Percentiles rank a stretch among this genome's conserved stretches.
These are phyloP conservation scores for Corythornis leucogaster DNA, from an alignment of 2,797 vertebrate genomes.

Conservation along the genomic window DNA sequence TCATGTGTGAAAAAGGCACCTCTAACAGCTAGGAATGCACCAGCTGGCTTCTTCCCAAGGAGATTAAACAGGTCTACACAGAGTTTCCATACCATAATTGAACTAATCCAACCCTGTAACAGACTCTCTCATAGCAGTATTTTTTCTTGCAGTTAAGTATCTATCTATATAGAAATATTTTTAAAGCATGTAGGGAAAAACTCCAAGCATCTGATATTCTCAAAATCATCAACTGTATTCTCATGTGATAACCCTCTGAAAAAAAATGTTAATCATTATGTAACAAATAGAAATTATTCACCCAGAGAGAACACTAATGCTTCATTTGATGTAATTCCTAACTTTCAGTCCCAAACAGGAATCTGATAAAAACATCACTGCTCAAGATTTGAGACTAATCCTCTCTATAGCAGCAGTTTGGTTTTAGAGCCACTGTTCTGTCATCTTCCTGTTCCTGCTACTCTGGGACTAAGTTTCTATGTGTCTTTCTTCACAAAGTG, in stretches of 20 bases:
- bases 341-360: neutral
- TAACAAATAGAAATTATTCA: neutral
- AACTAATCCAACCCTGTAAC: neutral
- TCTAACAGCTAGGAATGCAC: neutral
- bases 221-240: neutral
- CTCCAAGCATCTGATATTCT: neutral
- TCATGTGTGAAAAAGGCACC: neutral
- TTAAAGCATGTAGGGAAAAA: neutral
- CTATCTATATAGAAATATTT: neutral
- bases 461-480: neutral
- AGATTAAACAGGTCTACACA: neutral
- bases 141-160: neutral
- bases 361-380: neutral
- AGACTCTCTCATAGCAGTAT: neutral
- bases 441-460: neutral
- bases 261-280: neutral
- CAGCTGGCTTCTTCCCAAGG: neutral
- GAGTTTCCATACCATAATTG: neutral
- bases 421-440: neutral
- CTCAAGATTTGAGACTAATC: neutral
- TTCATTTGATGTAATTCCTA: neutral
- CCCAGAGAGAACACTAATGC: neutral
- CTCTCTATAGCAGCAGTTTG: neutral
- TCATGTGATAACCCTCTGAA: rapidly evolving
- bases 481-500: neutral